Percentiles rank a stretch among this genome's conserved stretches.
Conservation (phyloP, 2,113 vertebrate species). For the Pangasianodon gigas region DNA sequence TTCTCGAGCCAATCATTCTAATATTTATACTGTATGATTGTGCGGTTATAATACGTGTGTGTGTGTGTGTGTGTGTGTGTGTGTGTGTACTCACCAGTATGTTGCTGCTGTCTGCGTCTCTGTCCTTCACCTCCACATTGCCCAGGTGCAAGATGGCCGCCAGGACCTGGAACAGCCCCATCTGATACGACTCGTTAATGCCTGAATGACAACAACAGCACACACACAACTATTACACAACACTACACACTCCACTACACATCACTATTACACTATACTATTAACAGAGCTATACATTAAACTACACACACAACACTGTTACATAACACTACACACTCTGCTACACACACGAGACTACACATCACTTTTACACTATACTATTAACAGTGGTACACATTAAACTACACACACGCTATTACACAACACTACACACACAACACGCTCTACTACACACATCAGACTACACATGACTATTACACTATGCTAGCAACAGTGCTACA, state of each 20-base stretch:
- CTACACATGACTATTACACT: not conserved
- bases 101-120: conserved; percentile 91
- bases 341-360: not conserved
- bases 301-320: too few species aligned
- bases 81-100: conserved; percentile 80
- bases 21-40: not conserved
- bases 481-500: not conserved
- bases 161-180: conserved; percentile 93
- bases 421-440: not conserved
- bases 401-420: not conserved
- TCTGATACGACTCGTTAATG: conserved; percentile 91
- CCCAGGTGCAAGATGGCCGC: conserved; percentile 95
- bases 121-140: conserved; percentile 88
- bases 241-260: not conserved
- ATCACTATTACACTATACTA: too few species aligned
- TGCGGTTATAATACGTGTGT: not conserved
- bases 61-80: conserved; percentile 12
- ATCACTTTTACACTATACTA: not conserved
- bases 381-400: too few species aligned
- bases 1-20: not conserved
- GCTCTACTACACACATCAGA: too few species aligned
- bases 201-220: conserved; percentile 68
- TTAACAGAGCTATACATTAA: too few species aligned
- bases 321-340: too few species aligned
- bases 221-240: not conserved